A percentile compares a stretch with the other conserved stretches of the same genome.
phyloP scores from a whole-genome alignment of 2,113 vertebrate genomes.

The Kryptolebias marmoratus region DNA sequence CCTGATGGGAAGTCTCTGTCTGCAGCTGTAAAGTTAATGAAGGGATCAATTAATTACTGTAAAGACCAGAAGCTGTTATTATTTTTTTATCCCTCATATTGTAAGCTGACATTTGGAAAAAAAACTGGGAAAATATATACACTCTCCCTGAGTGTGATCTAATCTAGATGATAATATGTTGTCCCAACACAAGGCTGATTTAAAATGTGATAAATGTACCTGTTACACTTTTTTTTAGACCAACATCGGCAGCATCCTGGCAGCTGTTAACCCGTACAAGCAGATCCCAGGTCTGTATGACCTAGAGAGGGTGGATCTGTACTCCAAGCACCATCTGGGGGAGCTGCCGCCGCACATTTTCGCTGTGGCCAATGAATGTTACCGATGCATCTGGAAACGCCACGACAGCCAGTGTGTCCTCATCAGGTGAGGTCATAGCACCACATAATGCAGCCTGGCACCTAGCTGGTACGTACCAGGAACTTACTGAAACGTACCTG shows the following conservation, averaged over 20 bases:
- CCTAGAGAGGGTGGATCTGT: slow-evolving; percentile 84
- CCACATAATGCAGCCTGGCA: too few species aligned
- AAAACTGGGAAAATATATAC: slow-evolving; percentile 38
- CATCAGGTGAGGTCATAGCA: slow-evolving; percentile 83
- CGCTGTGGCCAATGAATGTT: slow-evolving; percentile 91
- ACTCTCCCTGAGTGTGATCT: slow-evolving; percentile 33
- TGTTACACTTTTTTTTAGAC: slow-evolving; percentile 77
- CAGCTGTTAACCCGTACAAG: slow-evolving; percentile 92
- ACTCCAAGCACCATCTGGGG: slow-evolving; percentile 88
- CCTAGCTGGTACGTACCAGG: too few species aligned
- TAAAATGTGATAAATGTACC: not conserved
- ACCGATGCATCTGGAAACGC: slow-evolving; percentile 93
- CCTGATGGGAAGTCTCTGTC: not conserved
- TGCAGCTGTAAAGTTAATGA: not conserved
- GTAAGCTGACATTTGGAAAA: not conserved
- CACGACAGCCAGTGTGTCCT: slow-evolving; percentile 94
- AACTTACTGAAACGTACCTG: too few species aligned
- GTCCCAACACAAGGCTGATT: slow-evolving; percentile 21
- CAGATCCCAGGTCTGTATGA: slow-evolving; percentile 86
- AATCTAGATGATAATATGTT: slow-evolving; percentile 73
- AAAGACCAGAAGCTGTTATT: not conserved
- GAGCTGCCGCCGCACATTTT: slow-evolving; percentile 93
- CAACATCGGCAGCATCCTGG: slow-evolving; percentile 92
- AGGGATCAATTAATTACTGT: slow-evolving; percentile 9
- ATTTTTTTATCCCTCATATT: not conserved